These are phyloP conservation scores for Odontophorus gujanensis DNA, from an alignment of 2,113 vertebrate genomes.

Conservation along the genomic window DNA sequence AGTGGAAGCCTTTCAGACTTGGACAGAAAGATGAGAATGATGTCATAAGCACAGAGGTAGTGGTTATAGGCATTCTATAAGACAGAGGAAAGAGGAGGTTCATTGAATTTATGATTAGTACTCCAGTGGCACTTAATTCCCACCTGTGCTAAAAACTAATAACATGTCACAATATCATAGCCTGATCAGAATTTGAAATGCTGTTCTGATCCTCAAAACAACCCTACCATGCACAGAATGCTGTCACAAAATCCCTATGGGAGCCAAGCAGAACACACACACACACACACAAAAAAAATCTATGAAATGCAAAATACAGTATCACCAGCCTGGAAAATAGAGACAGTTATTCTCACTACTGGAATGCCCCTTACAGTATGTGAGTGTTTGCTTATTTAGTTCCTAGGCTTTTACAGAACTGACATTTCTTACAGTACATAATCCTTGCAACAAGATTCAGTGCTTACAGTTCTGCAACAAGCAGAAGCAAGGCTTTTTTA, in stretches of 20 bases:
- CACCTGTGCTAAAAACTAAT: not conserved
- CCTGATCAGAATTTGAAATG: not conserved
- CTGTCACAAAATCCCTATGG: not conserved
- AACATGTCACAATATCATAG: not conserved
- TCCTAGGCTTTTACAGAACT: conserved; percentile 4
- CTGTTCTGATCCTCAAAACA: not conserved
- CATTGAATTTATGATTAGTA: not conserved
- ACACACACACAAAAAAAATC: not conserved
- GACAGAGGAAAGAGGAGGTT: not conserved
- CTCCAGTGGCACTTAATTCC: not conserved
- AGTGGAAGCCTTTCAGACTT: not conserved
- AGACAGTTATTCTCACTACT: not conserved
- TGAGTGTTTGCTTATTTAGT: not conserved
- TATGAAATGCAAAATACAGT: not conserved
- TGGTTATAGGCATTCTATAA: not conserved
- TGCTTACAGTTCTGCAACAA: not conserved
- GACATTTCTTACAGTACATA: conserved; percentile 7
- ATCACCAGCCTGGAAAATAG: not conserved
- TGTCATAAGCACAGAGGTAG: not conserved
- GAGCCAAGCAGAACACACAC: not conserved
- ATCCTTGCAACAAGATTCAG: not conserved
- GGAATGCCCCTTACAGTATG: accelerated
- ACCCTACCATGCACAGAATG: not conserved
- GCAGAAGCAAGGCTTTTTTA: not conserved
- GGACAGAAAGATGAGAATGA: not conserved